These are phyloP conservation scores for Drosophila mimetica DNA, from an alignment of 2,888 invertebrate species.

Conservation along the genomic window DNA sequence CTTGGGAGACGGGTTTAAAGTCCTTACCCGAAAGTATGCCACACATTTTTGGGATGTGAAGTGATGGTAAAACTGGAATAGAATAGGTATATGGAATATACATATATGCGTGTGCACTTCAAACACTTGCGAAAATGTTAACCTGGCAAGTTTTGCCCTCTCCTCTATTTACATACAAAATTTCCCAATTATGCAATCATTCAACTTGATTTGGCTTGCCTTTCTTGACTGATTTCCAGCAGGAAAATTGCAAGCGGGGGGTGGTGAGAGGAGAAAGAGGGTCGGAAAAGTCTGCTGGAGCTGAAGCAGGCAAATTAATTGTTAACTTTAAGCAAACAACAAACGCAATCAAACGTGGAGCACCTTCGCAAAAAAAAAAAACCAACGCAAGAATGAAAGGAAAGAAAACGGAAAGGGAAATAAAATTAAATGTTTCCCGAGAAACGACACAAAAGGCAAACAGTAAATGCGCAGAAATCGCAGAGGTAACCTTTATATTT, in stretches of 20 bases:
- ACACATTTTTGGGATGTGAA: constrained; percentile 13
- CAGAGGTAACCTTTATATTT: constrained; percentile 44
- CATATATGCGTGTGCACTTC: constrained; percentile 21
- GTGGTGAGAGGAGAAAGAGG: not conserved
- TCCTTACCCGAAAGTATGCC: constrained; percentile 27
- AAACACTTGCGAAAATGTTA: constrained; percentile 28
- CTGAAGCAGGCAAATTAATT: constrained; percentile 66
- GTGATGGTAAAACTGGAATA: not conserved
- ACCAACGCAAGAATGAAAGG: constrained; percentile 15
- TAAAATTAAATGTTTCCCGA: constrained; percentile 46
- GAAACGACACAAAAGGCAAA: constrained; percentile 55
- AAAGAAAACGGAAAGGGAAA: constrained; percentile 37
- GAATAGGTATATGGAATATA: not conserved
- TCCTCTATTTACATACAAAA: constrained; percentile 47
- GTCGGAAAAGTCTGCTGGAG: constrained; percentile 8
- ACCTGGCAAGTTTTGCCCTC: constrained; percentile 9
- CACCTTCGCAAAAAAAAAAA: constrained; percentile 33
- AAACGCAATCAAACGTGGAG: constrained; percentile 78
- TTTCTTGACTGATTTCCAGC: constrained; percentile 64
- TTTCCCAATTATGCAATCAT: constrained; percentile 50
- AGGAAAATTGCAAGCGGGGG: not conserved
- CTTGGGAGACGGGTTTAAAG: constrained; percentile 23
- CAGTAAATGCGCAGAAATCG: constrained; percentile 60
- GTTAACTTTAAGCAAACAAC: constrained; percentile 78
- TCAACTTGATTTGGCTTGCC: constrained; percentile 46